phyloP scores from a whole-genome alignment of 2,113 vertebrate genomes.

The Rostratula benghalensis region DNA sequence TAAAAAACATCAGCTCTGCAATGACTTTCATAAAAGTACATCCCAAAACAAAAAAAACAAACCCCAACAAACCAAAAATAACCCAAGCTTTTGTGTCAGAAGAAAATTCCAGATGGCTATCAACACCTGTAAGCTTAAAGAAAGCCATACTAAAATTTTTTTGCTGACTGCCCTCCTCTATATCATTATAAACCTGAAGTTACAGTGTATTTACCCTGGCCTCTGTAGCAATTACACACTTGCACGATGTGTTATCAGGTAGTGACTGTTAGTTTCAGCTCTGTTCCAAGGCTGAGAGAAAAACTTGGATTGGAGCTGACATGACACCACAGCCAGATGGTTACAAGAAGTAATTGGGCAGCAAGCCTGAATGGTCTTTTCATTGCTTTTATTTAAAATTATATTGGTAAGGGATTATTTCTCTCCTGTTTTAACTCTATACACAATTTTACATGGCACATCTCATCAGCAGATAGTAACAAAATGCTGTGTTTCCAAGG shows the following conservation, averaged over 20 bases:
- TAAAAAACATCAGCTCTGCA: neutral
- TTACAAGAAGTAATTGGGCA: constrained; percentile 19
- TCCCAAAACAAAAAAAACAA: neutral
- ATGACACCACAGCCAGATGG: neutral
- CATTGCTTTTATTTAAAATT: constrained; percentile 12
- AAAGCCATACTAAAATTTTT: neutral
- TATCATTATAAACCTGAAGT: neutral
- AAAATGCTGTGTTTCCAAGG: constrained; percentile 28
- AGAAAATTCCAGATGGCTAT: neutral
- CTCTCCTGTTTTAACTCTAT: neutral
- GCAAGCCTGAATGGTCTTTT: neutral
- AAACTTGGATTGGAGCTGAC: neutral
- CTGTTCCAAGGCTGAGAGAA: neutral
- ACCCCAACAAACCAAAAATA: neutral
- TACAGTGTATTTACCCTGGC: neutral
- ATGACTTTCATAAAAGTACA: neutral
- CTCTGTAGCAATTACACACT: neutral
- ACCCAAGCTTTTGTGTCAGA: neutral
- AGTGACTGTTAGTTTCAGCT: neutral
- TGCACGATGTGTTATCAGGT: neutral
- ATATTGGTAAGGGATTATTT: neutral
- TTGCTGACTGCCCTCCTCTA: neutral
- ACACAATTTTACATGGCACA: neutral
- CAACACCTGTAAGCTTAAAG: neutral
- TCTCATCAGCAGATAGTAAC: neutral